These are phyloP conservation scores for Pituophis catenifer DNA, from an alignment of 2,113 vertebrate genomes.

Conservation along the genomic window DNA sequence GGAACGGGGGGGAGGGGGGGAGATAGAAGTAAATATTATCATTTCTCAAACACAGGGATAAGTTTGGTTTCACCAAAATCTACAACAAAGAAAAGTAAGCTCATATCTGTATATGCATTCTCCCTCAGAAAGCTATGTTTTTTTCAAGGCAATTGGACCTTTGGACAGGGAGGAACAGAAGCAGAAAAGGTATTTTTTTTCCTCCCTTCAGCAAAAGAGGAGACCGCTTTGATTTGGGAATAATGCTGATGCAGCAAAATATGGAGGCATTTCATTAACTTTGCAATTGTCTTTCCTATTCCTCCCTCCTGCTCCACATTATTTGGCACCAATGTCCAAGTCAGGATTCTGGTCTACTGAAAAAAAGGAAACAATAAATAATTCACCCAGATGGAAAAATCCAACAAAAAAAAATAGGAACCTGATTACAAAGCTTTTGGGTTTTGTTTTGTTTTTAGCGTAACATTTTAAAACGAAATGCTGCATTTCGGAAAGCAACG, in stretches of 20 bases:
- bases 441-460: background rate
- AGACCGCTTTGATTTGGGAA: background rate
- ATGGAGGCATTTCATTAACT: fast-evolving
- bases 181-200: background rate
- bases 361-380: slow-evolving; percentile 34
- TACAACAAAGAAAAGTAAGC: slow-evolving; percentile 27
- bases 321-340: slow-evolving; percentile 23
- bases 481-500: background rate
- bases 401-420: background rate
- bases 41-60: slow-evolving; percentile 46
- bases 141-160: slow-evolving; percentile 43
- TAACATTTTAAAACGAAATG: background rate
- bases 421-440: slow-evolving; percentile 25
- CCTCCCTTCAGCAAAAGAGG: background rate
- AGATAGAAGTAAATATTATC: slow-evolving; percentile 54
- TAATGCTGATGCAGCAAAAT: background rate
- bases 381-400: fast-evolving
- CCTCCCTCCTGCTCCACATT: background rate
- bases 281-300: background rate
- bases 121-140: slow-evolving; percentile 39
- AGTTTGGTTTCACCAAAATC: background rate
- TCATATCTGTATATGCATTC: slow-evolving; percentile 35
- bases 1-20: slow-evolving; percentile 34
- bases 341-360: slow-evolving; percentile 22
- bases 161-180: slow-evolving; percentile 30